phyloP scores from a whole-genome alignment of 2,797 vertebrate genomes.

The Falco berigora region DNA sequence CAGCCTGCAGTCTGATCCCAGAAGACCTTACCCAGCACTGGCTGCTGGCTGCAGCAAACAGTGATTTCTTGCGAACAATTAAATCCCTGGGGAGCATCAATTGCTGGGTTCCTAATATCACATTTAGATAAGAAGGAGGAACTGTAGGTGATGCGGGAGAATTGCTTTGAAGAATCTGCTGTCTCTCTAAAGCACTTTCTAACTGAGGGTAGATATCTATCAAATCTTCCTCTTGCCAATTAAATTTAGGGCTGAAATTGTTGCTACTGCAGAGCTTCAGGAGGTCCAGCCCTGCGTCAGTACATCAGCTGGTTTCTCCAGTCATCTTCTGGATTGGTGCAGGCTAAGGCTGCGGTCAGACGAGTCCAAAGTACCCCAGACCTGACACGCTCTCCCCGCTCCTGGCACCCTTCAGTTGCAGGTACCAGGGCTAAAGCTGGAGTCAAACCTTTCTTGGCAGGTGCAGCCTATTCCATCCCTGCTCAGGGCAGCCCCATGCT shows the following conservation, averaged over 20 bases:
- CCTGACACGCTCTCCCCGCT: neutral
- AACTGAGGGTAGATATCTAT: neutral
- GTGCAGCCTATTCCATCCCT: neutral
- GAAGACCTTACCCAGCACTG: neutral
- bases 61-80: neutral
- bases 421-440: neutral
- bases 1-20: neutral
- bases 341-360: neutral
- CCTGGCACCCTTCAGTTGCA: neutral
- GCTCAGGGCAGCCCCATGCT: neutral
- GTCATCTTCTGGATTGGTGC: neutral
- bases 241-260: neutral
- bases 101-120: neutral
- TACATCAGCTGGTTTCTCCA: neutral
- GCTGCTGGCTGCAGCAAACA: neutral
- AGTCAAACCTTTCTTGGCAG: neutral
- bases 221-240: neutral
- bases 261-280: neutral
- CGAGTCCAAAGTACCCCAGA: neutral
- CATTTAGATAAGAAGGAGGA: slow-evolving; percentile 1
- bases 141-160: neutral
- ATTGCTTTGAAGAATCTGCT: neutral
- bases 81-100: neutral
- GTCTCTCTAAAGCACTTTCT: neutral
- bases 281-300: neutral